Base-by-base conservation (phyloP, 2,797 vertebrate genomes). In the Prionace glauca region DNA sequence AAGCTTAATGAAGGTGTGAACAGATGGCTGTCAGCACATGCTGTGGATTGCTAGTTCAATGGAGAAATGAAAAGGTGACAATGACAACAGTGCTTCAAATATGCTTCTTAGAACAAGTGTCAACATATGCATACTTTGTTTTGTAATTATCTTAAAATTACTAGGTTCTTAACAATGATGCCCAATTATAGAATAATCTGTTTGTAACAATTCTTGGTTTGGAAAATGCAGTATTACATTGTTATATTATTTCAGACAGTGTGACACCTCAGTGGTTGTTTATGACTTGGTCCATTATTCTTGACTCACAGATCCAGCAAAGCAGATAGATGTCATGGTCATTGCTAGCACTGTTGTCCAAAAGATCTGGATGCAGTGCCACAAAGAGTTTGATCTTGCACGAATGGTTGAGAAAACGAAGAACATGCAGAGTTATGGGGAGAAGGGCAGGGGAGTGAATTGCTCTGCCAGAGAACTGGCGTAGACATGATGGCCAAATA, bases 1-100 rank as follows among this genome's bases (percentile, higher is more conserved):
- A 92, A 41, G n/a, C 90, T 92, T 69, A 92, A 92, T 92, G 65
- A 92, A 69, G 90, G 90, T 69, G 90, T 67, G 36, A 92, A 92
- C 90, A 92, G 90, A 92, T 92, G 90, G 90, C 18, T 92, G 18
- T 69, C 62, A 11, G 65, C 90, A 69, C n/a, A 41, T 24, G 36
- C 20, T 41, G n/a, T 92, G 90, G 65, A 67, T 92, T 67, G 90
- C n/a, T 69, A 69, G n/a, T 92, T 67, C 62, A 69, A 67, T 41
- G 62, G n/a, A 92, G 90, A 24, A 92, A 41, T 92, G 90, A 69
- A 92, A 92, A 20, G 65, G n/a, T 92, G 90, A 92, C 90, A 69
- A 69, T 92, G n/a, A 92, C 9, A 92, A 24, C 90, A 92, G n/a
- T 24, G 65, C n/a, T 69, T 92, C 87, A 67, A 67, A 92, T 69